Evolutionary conservation across 1,140 invertebrate species (phyloP).

Genomic region (Leptinotarsa lineolata): DNA sequence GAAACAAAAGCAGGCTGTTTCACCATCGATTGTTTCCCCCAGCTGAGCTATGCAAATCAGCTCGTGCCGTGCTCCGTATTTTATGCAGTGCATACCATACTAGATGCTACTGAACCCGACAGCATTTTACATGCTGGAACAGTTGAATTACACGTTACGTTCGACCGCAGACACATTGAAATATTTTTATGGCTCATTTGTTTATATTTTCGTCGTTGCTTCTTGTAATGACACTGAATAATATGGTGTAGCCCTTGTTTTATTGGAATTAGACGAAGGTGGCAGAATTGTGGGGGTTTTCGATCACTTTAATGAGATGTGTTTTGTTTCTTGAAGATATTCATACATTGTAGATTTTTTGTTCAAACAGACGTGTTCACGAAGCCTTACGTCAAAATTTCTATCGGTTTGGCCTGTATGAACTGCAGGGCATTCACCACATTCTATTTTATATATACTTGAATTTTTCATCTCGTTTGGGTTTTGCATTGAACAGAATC

Average conservation of each 20-base stretch:
- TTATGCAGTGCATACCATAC: constrained; percentile 50
- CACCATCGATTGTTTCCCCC: constrained; percentile 54
- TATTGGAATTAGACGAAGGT: neutral
- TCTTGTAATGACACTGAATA: neutral
- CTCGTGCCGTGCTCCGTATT: constrained; percentile 52
- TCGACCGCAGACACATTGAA: constrained; percentile 15
- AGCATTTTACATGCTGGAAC: constrained; percentile 46
- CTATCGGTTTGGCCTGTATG: too few relatives aligned
- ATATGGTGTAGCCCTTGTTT: neutral
- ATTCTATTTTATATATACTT: too few relatives aligned
- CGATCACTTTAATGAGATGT: too few relatives aligned
- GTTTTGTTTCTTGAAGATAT: too few relatives aligned
- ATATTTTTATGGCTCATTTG: constrained; percentile 7
- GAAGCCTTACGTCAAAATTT: too few relatives aligned
- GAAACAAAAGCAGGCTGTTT: constrained; percentile 37
- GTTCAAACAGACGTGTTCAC: too few relatives aligned
- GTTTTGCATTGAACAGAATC: too few relatives aligned
- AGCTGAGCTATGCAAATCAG: constrained; percentile 57
- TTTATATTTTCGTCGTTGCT: neutral
- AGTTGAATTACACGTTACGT: constrained; percentile 24
- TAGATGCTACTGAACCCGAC: constrained; percentile 34
- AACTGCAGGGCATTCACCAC: too few relatives aligned
- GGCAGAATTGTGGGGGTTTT: neutral
- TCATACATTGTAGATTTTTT: too few relatives aligned
- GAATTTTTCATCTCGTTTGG: too few relatives aligned